phyloP scores from a whole-genome alignment of 1,140 invertebrate genomes.

The Zaprionus kolodkinae region DNA sequence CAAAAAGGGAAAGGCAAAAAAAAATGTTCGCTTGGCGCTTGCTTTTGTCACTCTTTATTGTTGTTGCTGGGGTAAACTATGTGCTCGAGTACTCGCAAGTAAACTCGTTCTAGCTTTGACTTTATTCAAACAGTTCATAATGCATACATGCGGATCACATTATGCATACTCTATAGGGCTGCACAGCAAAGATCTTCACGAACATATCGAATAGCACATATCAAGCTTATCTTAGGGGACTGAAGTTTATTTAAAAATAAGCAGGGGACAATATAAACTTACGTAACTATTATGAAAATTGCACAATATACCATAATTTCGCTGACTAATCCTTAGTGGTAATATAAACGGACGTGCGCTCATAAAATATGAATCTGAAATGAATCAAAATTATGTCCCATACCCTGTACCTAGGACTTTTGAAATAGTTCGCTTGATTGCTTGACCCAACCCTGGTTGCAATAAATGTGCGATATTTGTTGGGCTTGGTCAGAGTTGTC shows the following conservation, averaged over 20 bases:
- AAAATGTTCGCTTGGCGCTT: constrained; percentile 54
- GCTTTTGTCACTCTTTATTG: constrained; percentile 45
- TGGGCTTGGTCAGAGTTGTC: constrained; percentile 69
- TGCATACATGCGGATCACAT: constrained; percentile 50
- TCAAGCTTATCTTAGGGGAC: not conserved
- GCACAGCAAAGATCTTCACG: constrained; percentile 1
- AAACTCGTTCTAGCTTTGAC: constrained; percentile 68
- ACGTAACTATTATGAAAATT: not conserved
- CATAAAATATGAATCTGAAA: not conserved
- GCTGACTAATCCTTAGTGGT: not conserved
- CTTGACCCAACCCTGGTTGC: constrained; percentile 56
- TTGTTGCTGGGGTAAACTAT: constrained; percentile 52
- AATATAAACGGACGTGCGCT: not conserved
- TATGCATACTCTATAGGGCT: constrained; percentile 20
- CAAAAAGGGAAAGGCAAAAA: constrained; percentile 74
- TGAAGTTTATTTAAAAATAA: too few species aligned
- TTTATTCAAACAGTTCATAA: constrained; percentile 40
- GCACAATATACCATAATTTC: not conserved
- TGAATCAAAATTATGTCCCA: not conserved
- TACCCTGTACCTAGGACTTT: not conserved
- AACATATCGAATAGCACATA: not conserved
- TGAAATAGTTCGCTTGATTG: not conserved
- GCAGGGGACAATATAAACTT: constrained; percentile 2
- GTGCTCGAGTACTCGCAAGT: constrained; percentile 25
- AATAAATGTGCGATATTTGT: constrained; percentile 70